These are phyloP conservation scores for Elgaria multicarinata DNA, from an alignment of 2,113 vertebrate genomes.

Conservation along the genomic window DNA sequence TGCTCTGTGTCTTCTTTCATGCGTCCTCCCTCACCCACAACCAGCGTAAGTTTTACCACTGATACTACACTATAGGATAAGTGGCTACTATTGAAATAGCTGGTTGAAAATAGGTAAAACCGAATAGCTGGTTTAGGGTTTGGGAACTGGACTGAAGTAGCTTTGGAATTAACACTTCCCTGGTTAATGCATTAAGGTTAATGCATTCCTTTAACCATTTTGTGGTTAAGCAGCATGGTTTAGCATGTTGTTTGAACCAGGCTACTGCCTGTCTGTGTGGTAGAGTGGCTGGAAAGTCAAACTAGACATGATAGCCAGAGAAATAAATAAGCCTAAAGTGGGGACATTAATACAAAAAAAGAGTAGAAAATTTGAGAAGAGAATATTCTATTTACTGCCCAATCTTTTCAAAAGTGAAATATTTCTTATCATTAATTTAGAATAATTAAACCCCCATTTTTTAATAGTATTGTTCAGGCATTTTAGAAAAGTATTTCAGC, in stretches of 20 bases:
- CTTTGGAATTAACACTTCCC: background rate
- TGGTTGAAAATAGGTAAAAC: too few relatives aligned
- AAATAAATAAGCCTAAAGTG: background rate
- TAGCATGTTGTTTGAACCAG: too few relatives aligned
- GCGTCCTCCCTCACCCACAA: too few relatives aligned
- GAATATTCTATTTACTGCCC: background rate
- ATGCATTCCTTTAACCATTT: too few relatives aligned
- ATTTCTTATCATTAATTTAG: background rate
- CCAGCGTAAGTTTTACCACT: too few relatives aligned
- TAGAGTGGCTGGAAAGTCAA: background rate
- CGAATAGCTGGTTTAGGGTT: background rate
- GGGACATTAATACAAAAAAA: background rate
- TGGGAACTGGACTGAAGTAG: background rate
- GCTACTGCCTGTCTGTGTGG: background rate
- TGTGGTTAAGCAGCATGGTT: too few relatives aligned
- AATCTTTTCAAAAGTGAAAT: background rate
- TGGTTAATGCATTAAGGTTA: too few relatives aligned
- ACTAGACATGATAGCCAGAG: background rate
- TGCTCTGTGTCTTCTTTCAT: too few relatives aligned
- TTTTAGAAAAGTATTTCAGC: background rate
- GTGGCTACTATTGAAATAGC: background rate
- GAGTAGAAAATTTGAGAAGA: background rate
- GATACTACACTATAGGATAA: background rate
- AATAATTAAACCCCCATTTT: background rate
- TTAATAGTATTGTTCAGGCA: background rate